Evolutionary conservation across 2,888 invertebrate species (phyloP).

Genomic region (Laothoe populi): DNA sequence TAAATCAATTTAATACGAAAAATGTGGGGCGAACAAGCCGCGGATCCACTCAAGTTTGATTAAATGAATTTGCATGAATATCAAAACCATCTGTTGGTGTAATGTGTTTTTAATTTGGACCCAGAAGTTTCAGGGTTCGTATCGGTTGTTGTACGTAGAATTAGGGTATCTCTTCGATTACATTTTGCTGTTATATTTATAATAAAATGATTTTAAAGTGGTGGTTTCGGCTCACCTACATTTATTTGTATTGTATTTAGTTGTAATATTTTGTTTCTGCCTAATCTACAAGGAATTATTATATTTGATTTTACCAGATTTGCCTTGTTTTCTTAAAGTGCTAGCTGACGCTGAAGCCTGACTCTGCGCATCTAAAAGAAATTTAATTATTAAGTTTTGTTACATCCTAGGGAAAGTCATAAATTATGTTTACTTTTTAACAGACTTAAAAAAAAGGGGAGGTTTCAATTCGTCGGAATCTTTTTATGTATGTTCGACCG

Average conservation of each 20-base stretch:
- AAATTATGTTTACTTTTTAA: too few relatives aligned
- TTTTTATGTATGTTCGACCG: too few relatives aligned
- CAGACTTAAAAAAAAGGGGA: too few relatives aligned
- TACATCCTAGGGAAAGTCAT: too few relatives aligned
- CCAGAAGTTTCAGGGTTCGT: slow-evolving; percentile 66
- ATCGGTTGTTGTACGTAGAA: slow-evolving; percentile 50
- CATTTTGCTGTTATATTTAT: slow-evolving; percentile 1
- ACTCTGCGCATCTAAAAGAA: slow-evolving; percentile 23
- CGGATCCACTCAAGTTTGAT: slow-evolving; percentile 54
- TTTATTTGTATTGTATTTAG: too few relatives aligned
- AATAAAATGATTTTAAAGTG: slow-evolving; percentile 40
- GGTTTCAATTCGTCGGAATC: too few relatives aligned
- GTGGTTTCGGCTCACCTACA: too few relatives aligned
- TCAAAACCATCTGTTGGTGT: slow-evolving; percentile 70
- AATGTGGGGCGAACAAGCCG: slow-evolving; percentile 29
- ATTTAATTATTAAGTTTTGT: background rate
- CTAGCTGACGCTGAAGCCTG: slow-evolving; percentile 8
- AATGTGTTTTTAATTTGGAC: slow-evolving; percentile 82
- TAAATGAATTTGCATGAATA: slow-evolving; percentile 76
- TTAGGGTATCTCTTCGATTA: background rate
- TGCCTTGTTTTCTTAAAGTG: slow-evolving; percentile 2
- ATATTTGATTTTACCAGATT: slow-evolving; percentile 32
- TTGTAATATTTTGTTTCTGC: too few relatives aligned
- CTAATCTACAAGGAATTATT: too few relatives aligned
- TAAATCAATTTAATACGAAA: slow-evolving; percentile 26